A percentile compares a stretch with the other conserved stretches of the same genome.
phyloP scores from a whole-genome alignment of 1,140 invertebrate genomes.

The Holcopasites calliopsidis region DNA sequence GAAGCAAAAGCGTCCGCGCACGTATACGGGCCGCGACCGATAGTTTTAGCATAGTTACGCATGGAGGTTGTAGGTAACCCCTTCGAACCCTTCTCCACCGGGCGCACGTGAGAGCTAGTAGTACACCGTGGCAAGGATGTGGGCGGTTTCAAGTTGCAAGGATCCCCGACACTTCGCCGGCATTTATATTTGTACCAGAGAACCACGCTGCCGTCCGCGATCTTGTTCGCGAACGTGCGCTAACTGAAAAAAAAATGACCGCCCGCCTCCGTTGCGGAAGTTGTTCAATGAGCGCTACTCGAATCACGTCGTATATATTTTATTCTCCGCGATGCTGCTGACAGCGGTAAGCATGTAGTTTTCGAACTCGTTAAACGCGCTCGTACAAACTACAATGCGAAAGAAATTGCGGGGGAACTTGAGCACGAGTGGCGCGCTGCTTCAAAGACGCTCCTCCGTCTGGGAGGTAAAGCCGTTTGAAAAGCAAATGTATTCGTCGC shows the following conservation, averaged over 20 bases:
- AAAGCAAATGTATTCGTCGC: slow-evolving; percentile 16
- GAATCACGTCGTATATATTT: background rate
- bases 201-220: background rate
- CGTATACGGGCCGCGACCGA: background rate
- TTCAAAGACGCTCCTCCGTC: background rate
- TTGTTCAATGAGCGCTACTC: background rate
- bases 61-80: slow-evolving; percentile 8
- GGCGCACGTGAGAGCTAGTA: slow-evolving; percentile 47
- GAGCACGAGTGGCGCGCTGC: background rate
- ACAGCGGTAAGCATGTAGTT: slow-evolving; percentile 10
- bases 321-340: no score
- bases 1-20: background rate
- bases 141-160: slow-evolving; percentile 59
- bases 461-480: background rate
- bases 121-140: slow-evolving; percentile 51
- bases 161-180: slow-evolving; percentile 23
- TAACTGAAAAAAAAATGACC: background rate
- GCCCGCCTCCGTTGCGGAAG: no score
- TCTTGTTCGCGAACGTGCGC: background rate
- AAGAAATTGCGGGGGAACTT: background rate
- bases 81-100: slow-evolving; percentile 18
- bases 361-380: slow-evolving; percentile 7
- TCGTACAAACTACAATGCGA: background rate
- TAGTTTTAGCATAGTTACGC: background rate
- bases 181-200: slow-evolving; percentile 15